Evolutionary conservation across 2,113 vertebrate species (phyloP), one percentile per base, ranked within the genome.

Genomic region (Limnothrissa miodon): DNA sequence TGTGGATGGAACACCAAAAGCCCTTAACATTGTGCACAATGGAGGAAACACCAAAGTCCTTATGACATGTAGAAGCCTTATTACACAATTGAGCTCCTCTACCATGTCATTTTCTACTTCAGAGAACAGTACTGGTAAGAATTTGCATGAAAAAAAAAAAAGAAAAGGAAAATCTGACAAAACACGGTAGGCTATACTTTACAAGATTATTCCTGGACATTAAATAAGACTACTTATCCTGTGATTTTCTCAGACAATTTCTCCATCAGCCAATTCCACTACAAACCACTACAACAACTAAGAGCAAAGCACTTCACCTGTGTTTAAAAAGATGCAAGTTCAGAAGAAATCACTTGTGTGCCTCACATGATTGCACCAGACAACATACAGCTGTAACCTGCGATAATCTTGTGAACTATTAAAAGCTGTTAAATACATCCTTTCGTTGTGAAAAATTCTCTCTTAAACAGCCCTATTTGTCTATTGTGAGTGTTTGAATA

Each of bases 1-100:
- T 97, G 97, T 98, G 97, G 96, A 98, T 97, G 96, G 96, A 97
- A 95, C 90, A 92, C 91, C 91, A 91, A 93, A 94, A 94, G 93
- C 93, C 94, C 93, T 94, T 94, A 90, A 93, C 89, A 82, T 91
- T 93, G 94, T 93, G 93, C 93, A 94, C 94, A 62, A 94, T 86
- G 83, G 85, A 88, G 93, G 90, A 80, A 90, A 91, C 51, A 86
- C 90, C 87, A 88, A 85, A 85, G 85, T 90, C 84, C 81, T 87
- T 70, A 70, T 33, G 62, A 70, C 62, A 70, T 15, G 25, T 70
- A 33, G 25, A 70, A 33, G 29, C 66, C 13, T 74, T 33, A 74
- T 74, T 13, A 74, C 33, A 74, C 33, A 74, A 33, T 36, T 36
- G 66, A 74, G 66, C 33, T 36, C 29, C 33, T 74, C 66, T 19